Base-by-base conservation (phyloP, 2,113 vertebrate species). In the Micromys minutus region DNA sequence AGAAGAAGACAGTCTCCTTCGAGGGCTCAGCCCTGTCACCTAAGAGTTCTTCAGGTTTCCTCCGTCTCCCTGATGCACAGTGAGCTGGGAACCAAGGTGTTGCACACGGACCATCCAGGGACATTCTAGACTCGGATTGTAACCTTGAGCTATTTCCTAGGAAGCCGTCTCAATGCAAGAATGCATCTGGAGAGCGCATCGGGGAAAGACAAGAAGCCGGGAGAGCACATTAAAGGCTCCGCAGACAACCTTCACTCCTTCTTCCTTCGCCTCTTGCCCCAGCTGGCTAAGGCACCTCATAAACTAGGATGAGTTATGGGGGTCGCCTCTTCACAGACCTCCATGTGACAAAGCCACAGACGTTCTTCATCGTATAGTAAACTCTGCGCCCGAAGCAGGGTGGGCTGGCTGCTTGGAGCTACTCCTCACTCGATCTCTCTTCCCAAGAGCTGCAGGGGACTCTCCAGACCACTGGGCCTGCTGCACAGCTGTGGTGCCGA, bases 221-320 rank as follows among this genome's bases (percentile, higher is more conserved):
- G 93, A 89, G 67, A 69, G 12, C 59, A 59, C 42, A 63, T 79
- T 67, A 91, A 88, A 93, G 55, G 45, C 50, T 86, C 29, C 31
- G 61, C 85, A 87, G 71, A 75, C 9, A 57, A 96, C 55, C 16
- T 91, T 85, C 63, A 59, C 63, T 57, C 61, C 84, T 71, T 72
- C 85, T 67, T 87, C 67, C 81, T 90, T 88, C 63, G 52, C 16
- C n/a, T 77, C 67, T 89, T 86, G 34, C 50, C 67, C 42, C 50
- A 31, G 59, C 59, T 63, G 42, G 36, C 65, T 75, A 75, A 80
- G 39, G 21, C 21, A 57, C 50, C 34, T 95, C 85, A 86, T 65
- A 83, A 91, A 93, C 47, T 87, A 50, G 63, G 21, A 65, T 71
- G 45, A 94, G 61, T 89, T 90, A 79, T 8, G 80, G 42, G 87